A percentile compares a stretch with the other conserved stretches of the same genome.
Conservation (phyloP, 2,888 invertebrate species). For the Dicranocentrus wangi region DNA sequence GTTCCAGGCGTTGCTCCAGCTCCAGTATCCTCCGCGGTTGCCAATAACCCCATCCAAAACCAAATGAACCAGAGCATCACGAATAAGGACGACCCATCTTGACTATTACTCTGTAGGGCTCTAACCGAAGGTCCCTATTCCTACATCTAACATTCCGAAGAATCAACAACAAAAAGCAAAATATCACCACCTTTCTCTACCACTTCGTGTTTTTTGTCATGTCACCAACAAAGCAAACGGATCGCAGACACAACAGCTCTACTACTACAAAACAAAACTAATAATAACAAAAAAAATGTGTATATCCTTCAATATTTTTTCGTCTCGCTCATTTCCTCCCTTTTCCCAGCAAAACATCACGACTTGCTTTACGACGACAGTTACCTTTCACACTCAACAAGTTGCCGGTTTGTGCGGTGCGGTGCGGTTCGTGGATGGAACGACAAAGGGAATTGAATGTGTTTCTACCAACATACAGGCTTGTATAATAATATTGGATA, state of each 20-base stretch:
- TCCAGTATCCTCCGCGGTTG: conserved; percentile 59
- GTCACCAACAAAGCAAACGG: conserved; percentile 43
- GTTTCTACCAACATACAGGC: no score
- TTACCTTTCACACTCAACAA: conserved; percentile 21
- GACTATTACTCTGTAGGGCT: conserved; percentile 99
- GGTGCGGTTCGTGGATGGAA: no score
- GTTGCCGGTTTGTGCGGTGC: no score
- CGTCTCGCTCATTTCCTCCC: conserved; percentile 32
- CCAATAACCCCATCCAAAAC: conserved; percentile 65
- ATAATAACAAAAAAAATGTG: conserved; percentile 7
- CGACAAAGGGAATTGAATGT: not conserved
- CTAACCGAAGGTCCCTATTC: conserved; percentile 98
- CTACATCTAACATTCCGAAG: conserved; percentile 81
- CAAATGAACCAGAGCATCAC: conserved; percentile 63
- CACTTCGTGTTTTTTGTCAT: conserved; percentile 31
- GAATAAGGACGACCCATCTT: conserved; percentile 93
- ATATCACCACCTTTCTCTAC: conserved; percentile 44
- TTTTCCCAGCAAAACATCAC: not conserved
- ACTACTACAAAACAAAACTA: no score
- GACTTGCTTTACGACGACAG: conserved; percentile 9
- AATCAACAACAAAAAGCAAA: conserved; percentile 29
- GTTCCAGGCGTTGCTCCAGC: conserved; percentile 53
- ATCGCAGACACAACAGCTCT: conserved; percentile 46
- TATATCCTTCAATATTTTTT: conserved; percentile 26
- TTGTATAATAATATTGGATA: no score